phyloP scores from a whole-genome alignment of 2,113 vertebrate genomes.

The Menura novaehollandiae region DNA sequence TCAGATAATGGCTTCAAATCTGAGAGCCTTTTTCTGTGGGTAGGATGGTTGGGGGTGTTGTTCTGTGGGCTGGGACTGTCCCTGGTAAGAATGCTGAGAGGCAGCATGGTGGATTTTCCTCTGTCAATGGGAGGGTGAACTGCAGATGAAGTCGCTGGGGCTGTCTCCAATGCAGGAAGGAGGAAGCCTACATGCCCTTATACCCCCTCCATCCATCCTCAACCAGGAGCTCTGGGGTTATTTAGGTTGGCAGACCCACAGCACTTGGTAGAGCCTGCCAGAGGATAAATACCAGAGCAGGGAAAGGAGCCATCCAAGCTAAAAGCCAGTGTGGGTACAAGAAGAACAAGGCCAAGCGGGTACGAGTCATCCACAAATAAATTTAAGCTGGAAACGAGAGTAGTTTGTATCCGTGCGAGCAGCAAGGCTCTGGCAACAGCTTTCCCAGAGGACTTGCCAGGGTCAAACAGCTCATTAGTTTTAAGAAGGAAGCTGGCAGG shows the following conservation, averaged over 20 bases:
- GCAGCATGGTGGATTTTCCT: background rate
- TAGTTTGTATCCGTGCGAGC: background rate
- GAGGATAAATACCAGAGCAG: slow-evolving; percentile 28
- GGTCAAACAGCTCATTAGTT: slow-evolving; percentile 42
- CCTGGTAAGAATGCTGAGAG: background rate
- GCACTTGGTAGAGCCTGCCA: background rate
- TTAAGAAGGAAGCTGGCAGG: slow-evolving; percentile 30
- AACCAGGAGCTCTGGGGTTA: background rate
- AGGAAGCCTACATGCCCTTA: background rate
- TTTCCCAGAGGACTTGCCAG: slow-evolving; percentile 17
- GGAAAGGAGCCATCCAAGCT: slow-evolving; percentile 22
- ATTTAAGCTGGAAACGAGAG: slow-evolving; percentile 40
- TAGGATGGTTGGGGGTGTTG: background rate
- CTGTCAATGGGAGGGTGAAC: background rate
- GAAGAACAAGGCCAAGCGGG: slow-evolving; percentile 45
- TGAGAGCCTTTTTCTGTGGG: background rate
- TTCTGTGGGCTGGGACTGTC: background rate
- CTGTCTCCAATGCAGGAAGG: background rate
- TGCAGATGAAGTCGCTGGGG: background rate
- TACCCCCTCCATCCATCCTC: background rate
- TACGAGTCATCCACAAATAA: slow-evolving; percentile 41
- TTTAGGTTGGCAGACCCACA: background rate
- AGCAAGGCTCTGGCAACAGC: background rate
- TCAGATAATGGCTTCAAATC: background rate
- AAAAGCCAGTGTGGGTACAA: slow-evolving; percentile 1